These are phyloP conservation scores for Bathynomus jamesi DNA, from an alignment of 1,140 invertebrate genomes.

Conservation along the genomic window DNA sequence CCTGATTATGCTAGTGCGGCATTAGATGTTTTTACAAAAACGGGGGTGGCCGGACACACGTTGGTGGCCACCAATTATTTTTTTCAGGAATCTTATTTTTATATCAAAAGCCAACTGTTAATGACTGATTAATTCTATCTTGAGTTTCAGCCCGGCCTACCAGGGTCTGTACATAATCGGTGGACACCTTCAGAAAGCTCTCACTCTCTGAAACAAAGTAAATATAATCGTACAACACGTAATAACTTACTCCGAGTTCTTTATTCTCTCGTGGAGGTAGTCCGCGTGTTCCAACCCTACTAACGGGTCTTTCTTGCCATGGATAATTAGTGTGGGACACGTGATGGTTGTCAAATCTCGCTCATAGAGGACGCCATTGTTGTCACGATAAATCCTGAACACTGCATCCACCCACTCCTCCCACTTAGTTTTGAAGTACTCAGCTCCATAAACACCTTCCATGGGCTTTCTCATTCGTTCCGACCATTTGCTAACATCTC, in stretches of 20 bases:
- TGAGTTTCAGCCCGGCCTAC: too few species aligned
- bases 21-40: too few species aligned
- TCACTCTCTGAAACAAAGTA: too few species aligned
- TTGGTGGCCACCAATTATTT: too few species aligned
- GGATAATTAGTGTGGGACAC: constrained; percentile 45
- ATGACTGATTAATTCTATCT: too few species aligned
- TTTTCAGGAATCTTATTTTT: too few species aligned
- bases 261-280: constrained; percentile 42
- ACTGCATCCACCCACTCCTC: constrained; percentile 62
- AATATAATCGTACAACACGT: too few species aligned
- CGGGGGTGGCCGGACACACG: too few species aligned
- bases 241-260: constrained; percentile 40
- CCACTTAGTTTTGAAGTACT: constrained; percentile 62
- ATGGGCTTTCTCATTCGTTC: constrained; percentile 63
- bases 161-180: too few species aligned
- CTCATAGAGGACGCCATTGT: constrained; percentile 64
- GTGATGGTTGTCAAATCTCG: constrained; percentile 49
- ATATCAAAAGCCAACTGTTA: too few species aligned
- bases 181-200: too few species aligned
- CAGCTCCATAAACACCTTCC: constrained; percentile 63
- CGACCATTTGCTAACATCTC: constrained; percentile 70
- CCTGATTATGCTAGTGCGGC: too few species aligned
- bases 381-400: constrained; percentile 49
- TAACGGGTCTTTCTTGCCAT: constrained; percentile 45
- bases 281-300: constrained; percentile 43